Evolutionary conservation across 1,140 invertebrate genomes (phyloP), one percentile per base, ranked within the genome.

Genomic region (Andrena cerasifolii): DNA sequence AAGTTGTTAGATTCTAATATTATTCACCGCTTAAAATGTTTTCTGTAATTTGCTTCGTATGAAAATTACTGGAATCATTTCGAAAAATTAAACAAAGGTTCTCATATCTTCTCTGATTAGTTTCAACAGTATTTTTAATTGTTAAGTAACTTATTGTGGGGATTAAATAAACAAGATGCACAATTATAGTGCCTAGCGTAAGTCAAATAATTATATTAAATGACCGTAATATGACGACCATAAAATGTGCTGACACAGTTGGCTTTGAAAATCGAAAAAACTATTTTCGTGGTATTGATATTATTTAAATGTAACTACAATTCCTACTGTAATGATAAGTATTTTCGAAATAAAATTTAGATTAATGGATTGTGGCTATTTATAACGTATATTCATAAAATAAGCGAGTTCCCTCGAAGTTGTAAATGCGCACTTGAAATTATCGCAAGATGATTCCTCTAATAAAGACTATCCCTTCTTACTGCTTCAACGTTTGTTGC

Each of bases 221-320:
- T 16, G n/a, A 36, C 28, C 43, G 61, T 72, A 72, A 61, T 72
- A 28, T 72, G 43, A 21, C 47, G 47, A 71, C 6, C 7, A 2
- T 43, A n/a, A n/a, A n/a, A n/a, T n/a, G n/a, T n/a, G n/a, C n/a
- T n/a, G n/a, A n/a, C 28, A 40, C 36, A 4, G n/a, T 51, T 53
- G 53, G 31, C 6, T 40, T 63, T 7, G 7, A 53, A 63, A 73
- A 3, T 62, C 10, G 36, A 28, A 3, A 49, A 21, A 58, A n/a
- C 3, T 51, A 73, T 36, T 53, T 16, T 26, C 31, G 3, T 0
- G 0, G 58, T 58, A 3, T 54, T 6, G 26, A 53, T 14, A 10
- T 40, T 53, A 59, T 61, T 71, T 33, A 61, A 62, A 62, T 72
- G 70, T 72, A 36, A 72, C 33, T 72, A 28, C 43, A 62, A 62